Base-by-base conservation (phyloP, 2,888 invertebrate species). In the Germaria angustata region DNA sequence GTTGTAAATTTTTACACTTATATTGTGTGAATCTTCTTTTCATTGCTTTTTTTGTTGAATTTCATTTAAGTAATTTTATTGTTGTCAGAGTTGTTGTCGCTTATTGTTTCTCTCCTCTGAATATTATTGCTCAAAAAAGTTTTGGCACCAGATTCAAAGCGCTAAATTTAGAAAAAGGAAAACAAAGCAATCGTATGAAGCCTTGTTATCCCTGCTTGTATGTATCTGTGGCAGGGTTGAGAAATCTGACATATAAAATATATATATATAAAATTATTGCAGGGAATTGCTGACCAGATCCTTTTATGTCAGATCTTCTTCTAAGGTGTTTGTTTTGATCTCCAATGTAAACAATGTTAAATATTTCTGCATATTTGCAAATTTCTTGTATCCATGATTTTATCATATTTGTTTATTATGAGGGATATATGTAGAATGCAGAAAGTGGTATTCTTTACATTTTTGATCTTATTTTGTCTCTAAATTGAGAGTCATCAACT, bases 1-100 rank as follows among this genome's bases (percentile, higher is more conserved):
- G 57, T 59, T 61, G 53, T 68, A 73, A 75, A 81, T 79, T 75
- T 80, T 73, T 82, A 68, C 84, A 81, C 65, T 71, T 80, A 72
- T 75, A 71, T 71, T 82, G 51, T 69, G 66, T 46, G 36, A 22
- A 73, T 78, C 46, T 69, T 44, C 24, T 55, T 71, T 51, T 17
- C 51, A n/a, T 34, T 34, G 34, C 32, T 41, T 72, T 71, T 53
- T 6, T 55, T 46, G 9, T 68, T 61, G 59, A 59, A 61, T 79
- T 72, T 79, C 41, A 66, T 39, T 66, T 80, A n/a, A 73, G 75
- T 53, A 68, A 46, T 75, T 72, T 79, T 79, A 57, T 79, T 79
- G 53, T 72, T 65, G 80, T 15, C 34, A 28, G 41, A 63, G 15
- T 32, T 63, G 49, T 53, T 75, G 76, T 66, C 68, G 59, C 80